Conservation (phyloP, 2,113 vertebrate genomes). For the Cervus canadensis region DNA sequence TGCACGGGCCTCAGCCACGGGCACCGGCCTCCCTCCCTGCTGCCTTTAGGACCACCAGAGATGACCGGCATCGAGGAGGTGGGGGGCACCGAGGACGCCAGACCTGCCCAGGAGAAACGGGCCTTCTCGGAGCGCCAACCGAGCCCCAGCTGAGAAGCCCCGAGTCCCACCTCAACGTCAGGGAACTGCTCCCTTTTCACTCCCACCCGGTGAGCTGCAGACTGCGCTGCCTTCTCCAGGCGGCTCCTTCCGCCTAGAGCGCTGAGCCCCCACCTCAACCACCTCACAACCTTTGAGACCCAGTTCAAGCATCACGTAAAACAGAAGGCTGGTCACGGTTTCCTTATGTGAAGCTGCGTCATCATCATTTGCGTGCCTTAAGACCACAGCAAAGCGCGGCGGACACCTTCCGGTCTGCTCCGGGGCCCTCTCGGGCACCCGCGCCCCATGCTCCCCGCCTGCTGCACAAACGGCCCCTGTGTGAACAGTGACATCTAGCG, state of each 20-base stretch:
- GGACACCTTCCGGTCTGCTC: neutral
- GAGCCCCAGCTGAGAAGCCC: neutral
- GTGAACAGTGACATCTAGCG: neutral
- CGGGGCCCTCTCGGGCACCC: neutral
- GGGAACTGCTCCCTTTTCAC: neutral
- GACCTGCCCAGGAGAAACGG: neutral
- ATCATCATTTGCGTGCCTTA: neutral
- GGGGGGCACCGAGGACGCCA: neutral
- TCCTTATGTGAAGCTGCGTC: neutral
- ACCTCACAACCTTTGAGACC: neutral
- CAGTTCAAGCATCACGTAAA: neutral
- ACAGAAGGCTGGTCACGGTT: neutral
- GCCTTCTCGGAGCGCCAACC: neutral
- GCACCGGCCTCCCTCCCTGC: neutral
- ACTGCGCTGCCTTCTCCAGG: neutral
- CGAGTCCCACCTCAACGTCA: fast-evolving
- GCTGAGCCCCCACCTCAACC: neutral
- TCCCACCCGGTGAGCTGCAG: neutral
- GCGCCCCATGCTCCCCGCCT: neutral
- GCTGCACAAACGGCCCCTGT: neutral
- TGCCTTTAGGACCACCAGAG: neutral
- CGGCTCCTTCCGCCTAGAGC: neutral
- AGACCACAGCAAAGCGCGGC: neutral
- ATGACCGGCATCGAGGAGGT: no score
- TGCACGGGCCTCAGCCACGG: fast-evolving